Base-by-base conservation (phyloP, 2,888 invertebrate species). In the Drosophila pegasa region DNA sequence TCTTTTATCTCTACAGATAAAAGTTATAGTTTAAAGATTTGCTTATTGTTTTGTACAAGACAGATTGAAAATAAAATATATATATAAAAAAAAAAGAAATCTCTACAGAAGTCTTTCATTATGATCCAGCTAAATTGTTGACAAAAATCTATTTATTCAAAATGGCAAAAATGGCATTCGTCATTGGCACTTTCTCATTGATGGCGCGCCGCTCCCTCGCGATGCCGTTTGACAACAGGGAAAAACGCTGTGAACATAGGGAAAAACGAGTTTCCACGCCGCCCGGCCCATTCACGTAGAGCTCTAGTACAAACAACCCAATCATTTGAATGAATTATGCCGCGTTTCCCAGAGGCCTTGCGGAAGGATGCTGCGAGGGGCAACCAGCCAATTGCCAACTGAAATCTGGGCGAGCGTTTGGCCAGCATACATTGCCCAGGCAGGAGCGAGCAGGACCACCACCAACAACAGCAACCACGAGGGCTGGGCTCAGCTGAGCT, bases 321-420 rank as follows among this genome's bases (percentile, higher is more conserved):
- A 86, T 87, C 81, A 86, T 86, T 87, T 79, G 67, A 86, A 86
- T 86, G 88, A 86, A 88, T 86, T 88, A 88, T 87, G 71, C 71
- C 55, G 58, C 68, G 51, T 70, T 85, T 79, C 72, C 67, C 84
- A 83, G 37, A 38, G 29, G 31, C n/a, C n/a, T n/a, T n/a, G 40
- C 41, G 56, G 38, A 79, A 71, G 78, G 79, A 80, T 73, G 66
- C 56, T 45, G 69, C 20, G 43, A 37, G 56, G 40, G 54, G 50
- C 41, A 55, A 33, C 43, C 52, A 35, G 48, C 33, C 59, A 57
- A 67, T 57, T 57, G 69, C 45, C 45, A 62, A 51, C 54, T 54
- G 41, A 77, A 71, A 68, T 66, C 43, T 76, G 56, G 50, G 50
- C 35, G 45, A 45, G 29, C 45, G 12, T 45, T 27, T 45, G 45